phyloP scores from a whole-genome alignment of 1,140 invertebrate genomes.

The Streblospio benedicti region DNA sequence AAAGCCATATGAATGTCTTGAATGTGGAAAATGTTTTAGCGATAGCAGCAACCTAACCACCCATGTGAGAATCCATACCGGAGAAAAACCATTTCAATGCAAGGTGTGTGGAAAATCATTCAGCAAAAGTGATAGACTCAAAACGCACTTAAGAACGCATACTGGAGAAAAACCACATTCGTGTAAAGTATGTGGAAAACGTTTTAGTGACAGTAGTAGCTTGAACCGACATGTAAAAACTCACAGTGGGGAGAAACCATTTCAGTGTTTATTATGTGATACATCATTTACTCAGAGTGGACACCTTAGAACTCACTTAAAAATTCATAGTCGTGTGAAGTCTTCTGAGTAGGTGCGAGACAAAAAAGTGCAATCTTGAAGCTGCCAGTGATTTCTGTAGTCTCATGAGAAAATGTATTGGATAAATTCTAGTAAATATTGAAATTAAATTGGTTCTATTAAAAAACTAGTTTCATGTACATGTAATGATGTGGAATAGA shows the following conservation, averaged over 20 bases:
- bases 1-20: slow-evolving; percentile 13
- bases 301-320: slow-evolving; percentile 15
- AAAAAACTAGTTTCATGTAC: no score
- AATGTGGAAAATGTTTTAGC: slow-evolving; percentile 15
- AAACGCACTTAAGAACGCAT: slow-evolving; percentile 18
- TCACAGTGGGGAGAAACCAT: slow-evolving; percentile 31
- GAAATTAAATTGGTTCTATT: no score
- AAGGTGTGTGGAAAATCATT: slow-evolving; percentile 13
- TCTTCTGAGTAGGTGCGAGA: slow-evolving; percentile 4
- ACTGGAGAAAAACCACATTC: slow-evolving; percentile 24
- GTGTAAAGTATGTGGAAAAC: slow-evolving; percentile 24
- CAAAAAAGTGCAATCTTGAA: no score
- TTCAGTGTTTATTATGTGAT: slow-evolving; percentile 23
- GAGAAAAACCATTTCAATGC: slow-evolving; percentile 18
- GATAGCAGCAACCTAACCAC: slow-evolving; percentile 9
- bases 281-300: slow-evolving; percentile 21
- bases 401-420: no score
- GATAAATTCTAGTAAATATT: no score
- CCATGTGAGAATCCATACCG: slow-evolving; percentile 30
- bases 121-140: slow-evolving; percentile 10
- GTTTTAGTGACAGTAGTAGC: slow-evolving; percentile 21
- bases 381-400: no score
- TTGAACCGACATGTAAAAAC: slow-evolving; percentile 27
- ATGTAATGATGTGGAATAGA: no score
- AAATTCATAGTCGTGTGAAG: slow-evolving; percentile 10